Evolutionary conservation across 2,888 invertebrate genomes (phyloP).

Genomic region (Cryptus viduatorius): DNA sequence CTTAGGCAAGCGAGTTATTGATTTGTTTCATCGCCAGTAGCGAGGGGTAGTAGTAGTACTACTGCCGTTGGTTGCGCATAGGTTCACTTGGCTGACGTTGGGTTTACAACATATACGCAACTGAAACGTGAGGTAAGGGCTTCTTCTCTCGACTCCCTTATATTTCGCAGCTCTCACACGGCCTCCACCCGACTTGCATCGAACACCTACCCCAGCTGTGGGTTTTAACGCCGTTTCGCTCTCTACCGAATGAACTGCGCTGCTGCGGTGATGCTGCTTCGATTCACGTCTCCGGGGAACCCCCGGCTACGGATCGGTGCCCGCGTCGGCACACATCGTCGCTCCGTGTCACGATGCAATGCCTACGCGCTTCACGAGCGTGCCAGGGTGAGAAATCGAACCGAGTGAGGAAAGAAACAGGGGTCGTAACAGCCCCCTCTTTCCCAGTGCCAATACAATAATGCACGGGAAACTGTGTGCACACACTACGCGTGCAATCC

Average conservation of each 20-base stretch:
- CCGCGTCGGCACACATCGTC: conserved; percentile 49
- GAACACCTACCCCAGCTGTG: conserved; percentile 53
- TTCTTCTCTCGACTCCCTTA: conserved; percentile 70
- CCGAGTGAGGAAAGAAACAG: conserved; percentile 44
- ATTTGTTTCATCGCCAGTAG: conserved; percentile 79
- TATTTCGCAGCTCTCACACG: conserved; percentile 1
- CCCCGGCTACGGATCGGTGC: conserved; percentile 27
- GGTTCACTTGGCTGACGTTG: conserved; percentile 42
- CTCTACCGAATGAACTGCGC: conserved; percentile 18
- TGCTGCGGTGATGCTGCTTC: conserved; percentile 29
- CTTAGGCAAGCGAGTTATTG: conserved; percentile 74
- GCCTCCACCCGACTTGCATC: conserved; percentile 50
- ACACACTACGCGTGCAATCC: conserved; percentile 73
- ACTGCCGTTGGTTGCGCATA: conserved; percentile 23
- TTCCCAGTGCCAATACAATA: conserved; percentile 58
- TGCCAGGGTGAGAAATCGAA: conserved; percentile 64
- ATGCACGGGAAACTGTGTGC: conserved; percentile 46
- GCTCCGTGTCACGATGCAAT: conserved; percentile 31
- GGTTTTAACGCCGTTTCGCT: conserved; percentile 32
- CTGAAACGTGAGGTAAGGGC: conserved; percentile 81
- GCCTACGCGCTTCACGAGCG: neutral
- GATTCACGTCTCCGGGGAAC: conserved; percentile 54
- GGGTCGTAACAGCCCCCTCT: conserved; percentile 18
- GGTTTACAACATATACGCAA: conserved; percentile 28
- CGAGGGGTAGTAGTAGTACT: conserved; percentile 21